phyloP scores from a whole-genome alignment of 64 coral and sea anemone species.

The Stylophora pistillata region DNA sequence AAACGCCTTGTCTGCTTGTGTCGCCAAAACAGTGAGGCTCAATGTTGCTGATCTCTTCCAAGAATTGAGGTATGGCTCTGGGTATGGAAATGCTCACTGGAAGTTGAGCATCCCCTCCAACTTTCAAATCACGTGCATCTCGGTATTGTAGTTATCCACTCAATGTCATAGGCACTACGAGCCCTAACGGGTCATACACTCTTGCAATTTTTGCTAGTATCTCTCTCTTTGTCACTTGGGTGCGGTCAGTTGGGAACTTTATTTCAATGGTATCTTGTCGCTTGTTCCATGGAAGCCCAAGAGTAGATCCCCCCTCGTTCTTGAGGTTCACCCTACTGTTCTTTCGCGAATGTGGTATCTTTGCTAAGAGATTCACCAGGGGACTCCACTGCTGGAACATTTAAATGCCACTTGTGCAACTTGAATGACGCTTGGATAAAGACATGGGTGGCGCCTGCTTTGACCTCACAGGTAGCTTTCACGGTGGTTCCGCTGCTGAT shows the following conservation, averaged over 20 bases:
- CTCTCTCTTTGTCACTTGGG: background rate
- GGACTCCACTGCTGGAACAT: background rate
- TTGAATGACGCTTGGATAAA: background rate
- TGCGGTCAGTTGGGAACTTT: background rate
- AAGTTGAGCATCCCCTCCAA: constrained; percentile 29
- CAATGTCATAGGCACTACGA: background rate
- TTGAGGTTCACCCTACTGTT: background rate
- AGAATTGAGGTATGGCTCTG: background rate
- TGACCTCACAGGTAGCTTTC: background rate
- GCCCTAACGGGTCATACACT: constrained; percentile 16
- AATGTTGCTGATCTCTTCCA: background rate
- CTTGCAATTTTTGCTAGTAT: constrained; percentile 15
- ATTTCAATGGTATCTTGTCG: background rate
- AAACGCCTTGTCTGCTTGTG: background rate
- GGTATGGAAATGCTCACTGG: background rate
- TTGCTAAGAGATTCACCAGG: background rate
- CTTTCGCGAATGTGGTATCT: constrained; percentile 19
- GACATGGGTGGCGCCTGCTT: background rate
- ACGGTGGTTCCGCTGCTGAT: background rate
- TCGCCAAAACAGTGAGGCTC: background rate
- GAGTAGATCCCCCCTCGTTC: background rate
- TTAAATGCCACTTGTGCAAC: constrained; percentile 25
- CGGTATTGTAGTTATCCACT: constrained; percentile 42
- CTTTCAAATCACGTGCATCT: constrained; percentile 13
- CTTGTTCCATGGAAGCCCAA: constrained; percentile 6